Evolutionary conservation across 1,140 invertebrate genomes (phyloP), one percentile per base, ranked within the genome.

Genomic region (Zelostemma sp.): DNA sequence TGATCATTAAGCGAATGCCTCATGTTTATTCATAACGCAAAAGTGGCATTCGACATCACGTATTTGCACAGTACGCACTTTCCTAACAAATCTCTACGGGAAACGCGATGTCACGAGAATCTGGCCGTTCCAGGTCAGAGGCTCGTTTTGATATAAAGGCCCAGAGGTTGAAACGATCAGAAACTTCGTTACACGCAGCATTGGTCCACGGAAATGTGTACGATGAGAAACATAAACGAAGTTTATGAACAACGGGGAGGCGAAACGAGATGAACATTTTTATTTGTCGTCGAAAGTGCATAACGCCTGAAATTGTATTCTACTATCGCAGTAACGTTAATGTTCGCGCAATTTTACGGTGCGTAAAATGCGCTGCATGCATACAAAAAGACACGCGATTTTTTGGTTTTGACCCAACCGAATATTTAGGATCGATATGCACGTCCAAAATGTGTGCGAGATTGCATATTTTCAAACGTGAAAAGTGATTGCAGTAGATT

Each of bases 11-110:
- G 40, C 33, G 46, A 51, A 16, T 46, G 53, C 40, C 47, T 64
- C 41, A 64, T 69, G 57, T 64, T 64, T 64, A 69, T 69, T 69
- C 67, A 64, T 69, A 31, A n/a, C 1, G 45, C 53, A 53, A 53
- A 69, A 64, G 16, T 69, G 49, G 16, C 59, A 63, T 63, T 63
- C 54, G 53, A 38, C 19, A 43, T 54, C 48, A 21, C 18, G 47
- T 38, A 53, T 60, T 67, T 45, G 51, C 53, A 53, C 49, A 66
- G 35, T 66, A 25, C 9, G 28, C 18, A 58, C 47, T 58, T 58
- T 54, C 17, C 65, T 53, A 17, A 54, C 35, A 48, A 68, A 58
- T 68, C 43, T 21, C 48, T 4, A 33, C 25, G 54, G 65, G 46
- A 58, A 62, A 48, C 46, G 54, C 57, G 57, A 54, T 53, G 38